Conservation (phyloP, 1,140 invertebrate genomes). For the Cydia fagiglandana region DNA sequence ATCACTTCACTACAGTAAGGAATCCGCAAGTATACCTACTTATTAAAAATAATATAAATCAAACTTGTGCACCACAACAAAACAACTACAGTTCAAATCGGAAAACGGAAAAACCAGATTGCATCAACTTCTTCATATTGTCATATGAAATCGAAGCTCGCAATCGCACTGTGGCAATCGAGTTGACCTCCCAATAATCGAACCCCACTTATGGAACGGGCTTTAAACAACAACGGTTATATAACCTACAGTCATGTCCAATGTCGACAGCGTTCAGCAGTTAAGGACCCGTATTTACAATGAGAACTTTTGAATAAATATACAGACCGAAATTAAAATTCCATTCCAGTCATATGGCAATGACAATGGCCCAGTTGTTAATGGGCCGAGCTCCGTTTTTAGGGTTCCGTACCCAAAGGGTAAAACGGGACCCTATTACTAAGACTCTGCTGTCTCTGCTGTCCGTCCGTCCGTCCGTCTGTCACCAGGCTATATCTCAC, state of each 20-base stretch:
- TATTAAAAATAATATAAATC: neutral
- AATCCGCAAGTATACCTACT: too few species aligned
- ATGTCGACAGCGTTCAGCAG: conserved; percentile 1
- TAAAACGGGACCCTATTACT: too few species aligned
- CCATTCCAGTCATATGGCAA: conserved; percentile 27
- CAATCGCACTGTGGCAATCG: conserved; percentile 16
- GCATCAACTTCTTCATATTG: neutral
- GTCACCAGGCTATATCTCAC: too few species aligned
- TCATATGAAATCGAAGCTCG: conserved; percentile 7
- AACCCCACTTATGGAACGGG: conserved; percentile 5
- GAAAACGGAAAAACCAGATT: neutral
- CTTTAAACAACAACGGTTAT: conserved; percentile 15
- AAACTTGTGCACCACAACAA: neutral
- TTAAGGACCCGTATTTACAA: neutral
- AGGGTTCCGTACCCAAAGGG: too few species aligned
- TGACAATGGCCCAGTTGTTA: conserved; percentile 29
- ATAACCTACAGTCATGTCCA: neutral
- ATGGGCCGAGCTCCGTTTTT: conserved; percentile 15
- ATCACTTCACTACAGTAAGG: too few species aligned
- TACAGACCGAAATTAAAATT: conserved; percentile 23
- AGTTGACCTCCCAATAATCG: conserved; percentile 27
- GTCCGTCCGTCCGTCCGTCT: too few species aligned
- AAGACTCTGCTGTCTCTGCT: too few species aligned
- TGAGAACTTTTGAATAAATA: conserved; percentile 6
- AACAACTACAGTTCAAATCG: neutral